Base-by-base conservation (phyloP, 2,888 invertebrate genomes). In the Microctonus hyperodae region DNA sequence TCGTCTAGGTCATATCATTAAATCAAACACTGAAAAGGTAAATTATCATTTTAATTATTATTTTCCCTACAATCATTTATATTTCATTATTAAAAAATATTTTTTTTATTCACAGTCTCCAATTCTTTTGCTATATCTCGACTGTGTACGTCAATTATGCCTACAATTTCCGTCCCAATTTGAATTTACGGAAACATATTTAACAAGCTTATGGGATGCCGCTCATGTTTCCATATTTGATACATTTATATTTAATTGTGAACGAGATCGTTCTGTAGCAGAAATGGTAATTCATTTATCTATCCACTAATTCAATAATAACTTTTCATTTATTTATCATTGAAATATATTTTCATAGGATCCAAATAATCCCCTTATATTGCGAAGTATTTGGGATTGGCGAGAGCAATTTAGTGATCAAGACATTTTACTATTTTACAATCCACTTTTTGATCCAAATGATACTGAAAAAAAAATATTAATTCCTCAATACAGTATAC, bases 181-280 rank as follows among this genome's bases (percentile, higher is more conserved):
- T 85, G 94, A 96, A 85, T 96, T 94, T 86, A 92, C 95, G 20
- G 95, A 96, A 85, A 94, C 94, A 0, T 96, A 96, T 85, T 88
- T 98, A 73, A 95, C 95, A 0, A 92, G 95, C 0, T 83, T 98
- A 28, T 97, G 97, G 96, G 97, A 98, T 85, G 89, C 92, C 33
- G 90, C 92, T 13, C 93, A 95, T 77, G 88, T 95, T 74, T 94
- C 96, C 11, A 87, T 97, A 61, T 96, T 96, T 79, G 95, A 96
- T 76, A 96, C 96, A 40, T 97, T 97, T 86, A 88, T 97, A 68
- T 97, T 97, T 81, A 95, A 96, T 84, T 92, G 91, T 74, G 92
- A 93, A 72, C 88, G 91, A 73, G 94, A 95, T 76, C 86, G 95
- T 5, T 86, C 88, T 25, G 85, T 89, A 44, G 94, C 94, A 16